Evolutionary conservation across 1,140 invertebrate species (phyloP), one percentile per base, ranked within the genome.

Genomic region (Drosophila pectinifera): DNA sequence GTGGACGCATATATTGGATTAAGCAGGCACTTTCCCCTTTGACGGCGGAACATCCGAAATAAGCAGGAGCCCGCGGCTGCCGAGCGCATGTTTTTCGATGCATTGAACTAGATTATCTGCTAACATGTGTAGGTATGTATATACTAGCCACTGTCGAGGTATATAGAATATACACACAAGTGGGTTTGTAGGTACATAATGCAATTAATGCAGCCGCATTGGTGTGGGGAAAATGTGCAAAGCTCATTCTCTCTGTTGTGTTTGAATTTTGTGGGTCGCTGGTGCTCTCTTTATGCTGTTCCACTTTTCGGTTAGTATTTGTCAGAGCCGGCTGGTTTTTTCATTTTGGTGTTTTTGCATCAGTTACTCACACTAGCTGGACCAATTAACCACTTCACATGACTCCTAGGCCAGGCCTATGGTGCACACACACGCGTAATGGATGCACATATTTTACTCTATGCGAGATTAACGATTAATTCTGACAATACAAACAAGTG

Each of bases 181-280:
- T 57, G 41, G 31, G 42, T 46, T 42, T 64, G 42, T 46, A 69
- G 65, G 41, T 56, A 70, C 24, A 75, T 75, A 75, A 57, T 75
- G 73, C 41, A 75, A 75, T 75, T 75, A 75, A 74, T 63, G 73
- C 73, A 75, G 73, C 59, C 45, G 53, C 55, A 65, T 58, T 70
- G 38, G 59, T 58, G 53, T 22, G 53, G 36, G 54, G 26, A 48
- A 72, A 69, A 56, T 55, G 72, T 65, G 70, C 63, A 53, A 36
- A 54, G 39, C 46, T 36, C 24, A 46, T 43, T 68, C 48, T 65
- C 36, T 68, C 48, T 51, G 48, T 51, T 51, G 48, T 34, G 39
- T 16, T 18, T 13, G 26, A 53, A 54, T 16, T 67, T 68, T 70
- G 67, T 70, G n/a, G 64, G 67, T 70, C 67, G 64, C 64, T 20